Percentiles rank a stretch among this genome's conserved stretches.
phyloP scores from a whole-genome alignment of 2,888 invertebrate species.

The Hemicrepidius hirtus region DNA sequence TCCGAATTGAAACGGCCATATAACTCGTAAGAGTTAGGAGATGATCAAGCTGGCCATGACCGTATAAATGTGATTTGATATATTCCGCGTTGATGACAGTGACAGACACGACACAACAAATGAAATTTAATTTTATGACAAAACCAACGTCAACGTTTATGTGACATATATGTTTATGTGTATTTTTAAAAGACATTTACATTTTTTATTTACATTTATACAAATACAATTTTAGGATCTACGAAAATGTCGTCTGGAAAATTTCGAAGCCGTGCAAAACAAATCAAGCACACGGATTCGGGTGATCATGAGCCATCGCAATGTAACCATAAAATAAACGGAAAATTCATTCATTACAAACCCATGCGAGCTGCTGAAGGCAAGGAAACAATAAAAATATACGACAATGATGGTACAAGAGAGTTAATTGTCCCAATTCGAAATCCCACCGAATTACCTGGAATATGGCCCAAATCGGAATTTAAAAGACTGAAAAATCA shows the following conservation, averaged over 20 bases:
- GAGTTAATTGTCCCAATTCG: constrained; percentile 74
- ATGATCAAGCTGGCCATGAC: no score
- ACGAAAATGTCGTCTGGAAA: constrained; percentile 41
- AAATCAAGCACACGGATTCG: background rate
- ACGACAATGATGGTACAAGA: constrained; percentile 70
- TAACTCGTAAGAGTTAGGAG: no score
- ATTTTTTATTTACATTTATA: background rate
- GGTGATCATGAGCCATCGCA: constrained; percentile 58
- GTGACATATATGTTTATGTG: no score
- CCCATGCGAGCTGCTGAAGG: constrained; percentile 63
- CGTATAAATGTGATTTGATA: no score
- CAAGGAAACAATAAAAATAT: constrained; percentile 61
- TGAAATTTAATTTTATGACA: no score
- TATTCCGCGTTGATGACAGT: no score
- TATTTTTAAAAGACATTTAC: no score
- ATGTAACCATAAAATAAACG: constrained; percentile 66
- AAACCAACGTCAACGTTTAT: no score
- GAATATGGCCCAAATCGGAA: constrained; percentile 77
- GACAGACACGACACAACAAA: no score
- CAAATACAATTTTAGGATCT: no score
- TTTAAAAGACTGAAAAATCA: constrained; percentile 77
- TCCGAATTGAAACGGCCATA: no score
- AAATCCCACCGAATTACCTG: constrained; percentile 75
- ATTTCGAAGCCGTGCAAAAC: constrained; percentile 39
- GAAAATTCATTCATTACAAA: constrained; percentile 66